Evolutionary conservation across 1,140 invertebrate genomes (phyloP).

Genomic region (Dendrolimus kikuchii): DNA sequence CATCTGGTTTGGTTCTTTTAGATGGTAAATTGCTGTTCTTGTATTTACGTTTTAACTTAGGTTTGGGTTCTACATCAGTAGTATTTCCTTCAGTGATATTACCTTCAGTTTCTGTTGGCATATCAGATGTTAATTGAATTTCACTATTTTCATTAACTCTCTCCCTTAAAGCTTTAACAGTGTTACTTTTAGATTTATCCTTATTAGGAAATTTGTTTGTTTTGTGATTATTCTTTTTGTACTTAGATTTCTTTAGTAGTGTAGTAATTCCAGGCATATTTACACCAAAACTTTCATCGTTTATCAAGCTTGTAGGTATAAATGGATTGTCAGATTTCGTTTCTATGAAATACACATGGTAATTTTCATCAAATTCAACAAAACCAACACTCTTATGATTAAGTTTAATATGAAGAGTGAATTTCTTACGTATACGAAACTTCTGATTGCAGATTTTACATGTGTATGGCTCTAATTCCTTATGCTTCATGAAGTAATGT

Average conservation of each 20-base stretch:
- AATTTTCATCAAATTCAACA: constrained; percentile 55
- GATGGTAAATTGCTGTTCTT: constrained; percentile 2
- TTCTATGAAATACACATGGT: constrained; percentile 46
- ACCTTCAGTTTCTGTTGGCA: constrained; percentile 26
- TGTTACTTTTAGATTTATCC: too few species aligned
- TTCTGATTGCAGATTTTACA: constrained; percentile 49
- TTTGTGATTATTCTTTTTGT: too few species aligned
- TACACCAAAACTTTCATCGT: neutral
- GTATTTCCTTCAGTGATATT: constrained; percentile 7
- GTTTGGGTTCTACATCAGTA: neutral
- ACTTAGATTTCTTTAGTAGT: too few species aligned
- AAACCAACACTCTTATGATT: constrained; percentile 44
- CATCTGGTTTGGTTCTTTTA: constrained; percentile 11
- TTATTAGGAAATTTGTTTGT: too few species aligned
- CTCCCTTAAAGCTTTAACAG: too few species aligned
- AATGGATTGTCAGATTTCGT: constrained; percentile 38
- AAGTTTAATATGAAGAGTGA: constrained; percentile 52
- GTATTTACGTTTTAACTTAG: constrained; percentile 8
- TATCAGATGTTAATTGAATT: too few species aligned
- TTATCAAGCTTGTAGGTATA: constrained; percentile 16
- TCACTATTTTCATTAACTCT: too few species aligned
- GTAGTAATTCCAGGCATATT: neutral
- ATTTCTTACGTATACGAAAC: constrained; percentile 43
- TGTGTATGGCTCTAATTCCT: constrained; percentile 41
- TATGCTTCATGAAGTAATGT: constrained; percentile 46